A percentile compares a stretch with the other conserved stretches of the same genome.
phyloP scores from a whole-genome alignment of 2,797 vertebrate species.

The Malurus splendens region DNA sequence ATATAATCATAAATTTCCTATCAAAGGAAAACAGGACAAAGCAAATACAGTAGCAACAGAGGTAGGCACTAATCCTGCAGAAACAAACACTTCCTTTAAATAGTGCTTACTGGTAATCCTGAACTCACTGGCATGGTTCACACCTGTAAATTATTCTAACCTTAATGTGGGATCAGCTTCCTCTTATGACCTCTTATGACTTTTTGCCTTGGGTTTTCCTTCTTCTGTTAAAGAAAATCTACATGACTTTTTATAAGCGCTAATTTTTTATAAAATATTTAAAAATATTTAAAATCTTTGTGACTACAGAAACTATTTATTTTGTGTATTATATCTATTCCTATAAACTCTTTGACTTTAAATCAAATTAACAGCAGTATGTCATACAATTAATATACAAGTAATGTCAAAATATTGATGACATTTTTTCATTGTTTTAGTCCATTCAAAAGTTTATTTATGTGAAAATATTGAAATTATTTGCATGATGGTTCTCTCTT shows the following conservation, averaged over 20 bases:
- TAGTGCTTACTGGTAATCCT: neutral
- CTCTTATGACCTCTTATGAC: neutral
- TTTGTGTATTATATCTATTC: neutral
- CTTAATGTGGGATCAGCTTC: neutral
- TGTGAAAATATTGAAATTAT: slow-evolving; percentile 29
- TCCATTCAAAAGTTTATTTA: neutral
- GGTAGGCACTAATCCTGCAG: neutral
- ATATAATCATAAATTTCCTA: neutral
- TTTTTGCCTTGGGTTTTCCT: neutral
- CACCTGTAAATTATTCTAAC: neutral
- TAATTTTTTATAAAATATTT: rapidly evolving
- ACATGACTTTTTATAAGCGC: neutral
- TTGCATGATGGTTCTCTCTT: slow-evolving; percentile 22
- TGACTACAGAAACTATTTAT: rapidly evolving
- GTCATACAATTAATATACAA: neutral
- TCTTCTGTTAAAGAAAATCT: neutral
- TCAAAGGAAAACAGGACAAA: neutral
- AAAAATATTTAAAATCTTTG: neutral
- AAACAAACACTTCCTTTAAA: neutral
- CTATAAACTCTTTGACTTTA: neutral
- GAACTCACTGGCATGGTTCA: neutral
- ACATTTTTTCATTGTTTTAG: neutral
- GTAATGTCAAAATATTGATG: neutral
- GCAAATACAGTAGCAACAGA: neutral
- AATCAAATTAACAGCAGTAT: neutral